Percentiles rank a stretch among this genome's conserved stretches.
phyloP scores from a whole-genome alignment of 1,140 invertebrate genomes.

The Probaryconus sp. region DNA sequence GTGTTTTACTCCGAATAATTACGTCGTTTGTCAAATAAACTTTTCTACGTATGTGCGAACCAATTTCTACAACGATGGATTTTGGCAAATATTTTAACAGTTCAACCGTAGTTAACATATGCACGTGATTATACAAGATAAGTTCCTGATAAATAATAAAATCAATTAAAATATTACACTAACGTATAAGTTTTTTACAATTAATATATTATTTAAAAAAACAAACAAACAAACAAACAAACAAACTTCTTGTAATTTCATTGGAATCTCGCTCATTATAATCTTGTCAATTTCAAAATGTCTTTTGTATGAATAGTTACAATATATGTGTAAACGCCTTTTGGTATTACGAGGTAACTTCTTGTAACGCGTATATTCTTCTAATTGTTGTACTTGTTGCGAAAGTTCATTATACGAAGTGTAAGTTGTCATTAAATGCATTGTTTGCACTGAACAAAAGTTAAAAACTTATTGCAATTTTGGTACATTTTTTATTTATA shows the following conservation, averaged over 20 bases:
- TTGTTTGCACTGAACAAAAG: constrained; percentile 60
- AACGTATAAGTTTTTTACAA: too few relatives aligned
- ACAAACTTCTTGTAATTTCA: constrained; percentile 67
- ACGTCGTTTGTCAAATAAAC: constrained; percentile 78
- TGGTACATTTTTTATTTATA: constrained; percentile 4
- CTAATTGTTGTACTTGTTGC: constrained; percentile 65
- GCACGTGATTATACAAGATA: constrained; percentile 73
- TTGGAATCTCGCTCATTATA: constrained; percentile 75
- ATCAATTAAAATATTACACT: too few relatives aligned
- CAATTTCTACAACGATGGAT: constrained; percentile 68
- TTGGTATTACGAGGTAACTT: constrained; percentile 65
- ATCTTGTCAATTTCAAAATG: constrained; percentile 73
- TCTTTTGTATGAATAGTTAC: constrained; percentile 74
- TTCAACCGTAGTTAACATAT: constrained; percentile 74
- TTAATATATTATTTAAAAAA: too few relatives aligned
- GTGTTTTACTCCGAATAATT: constrained; percentile 74
- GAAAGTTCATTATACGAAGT: constrained; percentile 58
- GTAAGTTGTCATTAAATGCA: constrained; percentile 61
- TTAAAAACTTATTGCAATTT: constrained; percentile 8
- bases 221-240: too few relatives aligned
- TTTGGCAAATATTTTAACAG: constrained; percentile 75
- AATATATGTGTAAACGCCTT: constrained; percentile 64
- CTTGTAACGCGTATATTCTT: constrained; percentile 69
- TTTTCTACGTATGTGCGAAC: constrained; percentile 70
- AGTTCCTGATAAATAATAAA: constrained; percentile 70